Conservation (phyloP, 1,140 invertebrate genomes). For the Formica selysi region DNA sequence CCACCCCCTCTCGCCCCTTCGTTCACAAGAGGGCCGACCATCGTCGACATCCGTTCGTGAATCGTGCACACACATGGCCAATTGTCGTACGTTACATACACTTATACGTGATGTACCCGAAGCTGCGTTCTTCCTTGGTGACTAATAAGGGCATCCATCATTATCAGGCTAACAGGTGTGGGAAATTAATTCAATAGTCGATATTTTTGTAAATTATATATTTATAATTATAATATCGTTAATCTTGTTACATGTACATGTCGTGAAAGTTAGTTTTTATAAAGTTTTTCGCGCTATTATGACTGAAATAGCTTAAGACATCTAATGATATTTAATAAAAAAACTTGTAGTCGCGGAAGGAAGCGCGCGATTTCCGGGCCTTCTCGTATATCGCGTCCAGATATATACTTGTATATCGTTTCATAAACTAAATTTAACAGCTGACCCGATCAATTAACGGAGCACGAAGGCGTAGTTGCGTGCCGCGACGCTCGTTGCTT, state of each 20-base stretch:
- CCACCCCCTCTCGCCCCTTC: conserved; percentile 13
- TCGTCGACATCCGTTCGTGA: conserved; percentile 51
- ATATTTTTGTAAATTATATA: not conserved
- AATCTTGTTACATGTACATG: not conserved
- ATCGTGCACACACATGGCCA: conserved; percentile 60
- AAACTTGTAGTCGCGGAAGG: not conserved
- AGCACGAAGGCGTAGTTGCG: conserved; percentile 21
- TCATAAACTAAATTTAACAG: conserved; percentile 54
- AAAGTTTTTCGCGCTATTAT: not conserved
- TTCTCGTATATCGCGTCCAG: conserved; percentile 44
- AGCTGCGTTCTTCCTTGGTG: conserved; percentile 37
- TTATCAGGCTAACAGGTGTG: conserved; percentile 10
- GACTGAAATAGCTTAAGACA: not conserved
- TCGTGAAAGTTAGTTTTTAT: no score
- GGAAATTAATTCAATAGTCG: conserved; percentile 17
- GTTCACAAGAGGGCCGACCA: conserved; percentile 43
- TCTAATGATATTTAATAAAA: not conserved
- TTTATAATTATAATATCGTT: not conserved
- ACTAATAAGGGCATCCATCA: conserved; percentile 5
- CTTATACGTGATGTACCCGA: conserved; percentile 52
- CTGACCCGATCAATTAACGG: conserved; percentile 42
- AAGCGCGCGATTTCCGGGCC: conserved; percentile 31
- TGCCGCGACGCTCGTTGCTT: not conserved
- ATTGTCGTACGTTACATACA: conserved; percentile 58
- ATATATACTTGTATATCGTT: conserved; percentile 21